These are phyloP conservation scores for Leptosomus discolor DNA, from an alignment of 2,113 vertebrate species.

Conservation along the genomic window DNA sequence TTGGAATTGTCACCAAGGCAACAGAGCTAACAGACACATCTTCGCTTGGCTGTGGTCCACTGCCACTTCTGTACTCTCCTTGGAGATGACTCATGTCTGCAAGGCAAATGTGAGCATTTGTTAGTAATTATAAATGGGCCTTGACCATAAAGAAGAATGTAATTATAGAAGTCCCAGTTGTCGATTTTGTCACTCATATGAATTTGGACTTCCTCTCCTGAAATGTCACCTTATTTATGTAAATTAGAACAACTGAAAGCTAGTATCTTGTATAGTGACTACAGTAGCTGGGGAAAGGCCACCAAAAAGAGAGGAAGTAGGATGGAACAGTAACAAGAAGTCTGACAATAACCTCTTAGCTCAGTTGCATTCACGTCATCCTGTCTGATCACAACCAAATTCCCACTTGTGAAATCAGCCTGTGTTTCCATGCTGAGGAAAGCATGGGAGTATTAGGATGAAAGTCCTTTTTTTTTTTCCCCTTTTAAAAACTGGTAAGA, in stretches of 20 bases:
- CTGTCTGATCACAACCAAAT: neutral
- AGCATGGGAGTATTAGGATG: neutral
- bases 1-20: conserved; percentile 80
- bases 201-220: neutral
- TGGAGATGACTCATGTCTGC: conserved; percentile 83
- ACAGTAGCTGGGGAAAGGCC: neutral
- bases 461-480: neutral
- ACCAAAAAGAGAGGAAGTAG: neutral
- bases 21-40: conserved; percentile 76
- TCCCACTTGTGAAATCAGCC: neutral
- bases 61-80: conserved; percentile 78
- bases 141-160: neutral
- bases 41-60: conserved; percentile 52
- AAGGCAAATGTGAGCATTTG: neutral
- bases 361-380: neutral
- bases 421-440: neutral
- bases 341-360: neutral
- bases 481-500: neutral
- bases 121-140: neutral
- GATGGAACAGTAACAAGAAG: neutral
- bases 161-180: neutral
- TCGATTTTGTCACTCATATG: neutral
- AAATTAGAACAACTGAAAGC: neutral
- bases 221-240: neutral
- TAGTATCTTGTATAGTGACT: neutral